Conservation (phyloP, 2,113 vertebrate genomes). For the Oncorhynchus kisutch region DNA sequence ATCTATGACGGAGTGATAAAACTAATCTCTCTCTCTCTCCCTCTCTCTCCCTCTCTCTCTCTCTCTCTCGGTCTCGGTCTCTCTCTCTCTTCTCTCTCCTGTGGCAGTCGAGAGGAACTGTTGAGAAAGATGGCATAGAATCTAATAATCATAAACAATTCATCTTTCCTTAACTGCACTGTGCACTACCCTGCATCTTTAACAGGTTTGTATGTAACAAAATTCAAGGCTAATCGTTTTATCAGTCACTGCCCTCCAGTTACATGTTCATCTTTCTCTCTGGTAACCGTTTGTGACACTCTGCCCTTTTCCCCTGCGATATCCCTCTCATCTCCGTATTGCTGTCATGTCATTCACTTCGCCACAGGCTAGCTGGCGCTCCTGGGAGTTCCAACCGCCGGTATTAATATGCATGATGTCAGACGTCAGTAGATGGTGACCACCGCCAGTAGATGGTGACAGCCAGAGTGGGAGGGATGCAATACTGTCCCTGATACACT, state of each 20-base stretch:
- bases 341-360: conserved; percentile 45
- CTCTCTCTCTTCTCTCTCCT: background rate
- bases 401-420: conserved; percentile 56
- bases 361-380: background rate
- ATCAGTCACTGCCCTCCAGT: too few relatives aligned
- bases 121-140: background rate
- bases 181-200: too few relatives aligned
- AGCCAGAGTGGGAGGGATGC: conserved; percentile 59
- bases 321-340: conserved; percentile 10
- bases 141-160: background rate
- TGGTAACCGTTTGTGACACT: background rate
- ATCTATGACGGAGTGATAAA: conserved; percentile 32
- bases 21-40: background rate
- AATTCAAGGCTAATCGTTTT: too few relatives aligned
- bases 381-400: conserved; percentile 32
- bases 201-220: too few relatives aligned
- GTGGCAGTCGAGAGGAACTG: background rate
- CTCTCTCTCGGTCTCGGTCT: too few relatives aligned
- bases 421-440: conserved; percentile 65
- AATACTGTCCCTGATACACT: conserved; percentile 66
- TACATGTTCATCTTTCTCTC: background rate
- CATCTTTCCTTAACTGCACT: too few relatives aligned
- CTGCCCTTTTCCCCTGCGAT: background rate
- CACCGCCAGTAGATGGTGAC: conserved; percentile 60
- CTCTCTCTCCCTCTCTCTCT: too few relatives aligned